Conservation (phyloP, 2,888 invertebrate species). For the Gasteruption jaculator region DNA sequence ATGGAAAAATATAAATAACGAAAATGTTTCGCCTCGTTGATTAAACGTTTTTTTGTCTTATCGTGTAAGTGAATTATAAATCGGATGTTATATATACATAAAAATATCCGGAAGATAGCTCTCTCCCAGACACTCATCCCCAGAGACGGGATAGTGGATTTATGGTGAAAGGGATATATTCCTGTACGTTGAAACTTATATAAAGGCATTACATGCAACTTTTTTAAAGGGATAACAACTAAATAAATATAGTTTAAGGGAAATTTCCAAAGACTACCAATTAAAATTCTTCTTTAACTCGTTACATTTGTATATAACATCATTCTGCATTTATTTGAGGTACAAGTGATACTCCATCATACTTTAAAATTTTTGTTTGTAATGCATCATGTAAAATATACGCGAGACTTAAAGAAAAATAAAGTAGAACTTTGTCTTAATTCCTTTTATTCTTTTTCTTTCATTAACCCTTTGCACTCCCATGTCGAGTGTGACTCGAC, state of each 20-base stretch:
- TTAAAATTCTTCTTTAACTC: conserved; percentile 22
- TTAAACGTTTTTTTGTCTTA: conserved; percentile 8
- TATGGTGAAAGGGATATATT: conserved; percentile 46
- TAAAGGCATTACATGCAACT: conserved; percentile 18
- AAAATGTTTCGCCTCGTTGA: conserved; percentile 7
- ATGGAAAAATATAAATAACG: conserved; percentile 8
- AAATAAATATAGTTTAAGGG: conserved; percentile 2
- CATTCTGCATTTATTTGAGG: too few relatives aligned
- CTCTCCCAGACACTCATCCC: conserved; percentile 46
- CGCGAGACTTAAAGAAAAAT: background rate
- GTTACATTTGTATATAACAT: conserved; percentile 4
- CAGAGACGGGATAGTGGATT: conserved; percentile 47
- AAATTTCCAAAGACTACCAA: conserved; percentile 20
- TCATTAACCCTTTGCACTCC: too few relatives aligned
- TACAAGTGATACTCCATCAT: too few relatives aligned
- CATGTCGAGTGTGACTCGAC: too few relatives aligned
- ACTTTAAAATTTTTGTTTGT: too few relatives aligned
- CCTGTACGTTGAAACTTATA: conserved; percentile 21
- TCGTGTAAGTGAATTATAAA: too few relatives aligned
- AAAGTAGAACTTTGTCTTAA: conserved; percentile 5
- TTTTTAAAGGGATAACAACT: conserved; percentile 3
- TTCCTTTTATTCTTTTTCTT: too few relatives aligned
- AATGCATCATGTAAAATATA: too few relatives aligned
- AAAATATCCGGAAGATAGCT: conserved; percentile 44
- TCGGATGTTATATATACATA: conserved; percentile 15